phyloP scores from a whole-genome alignment of 2,113 vertebrate species.

The Falcunculus frontatus region DNA sequence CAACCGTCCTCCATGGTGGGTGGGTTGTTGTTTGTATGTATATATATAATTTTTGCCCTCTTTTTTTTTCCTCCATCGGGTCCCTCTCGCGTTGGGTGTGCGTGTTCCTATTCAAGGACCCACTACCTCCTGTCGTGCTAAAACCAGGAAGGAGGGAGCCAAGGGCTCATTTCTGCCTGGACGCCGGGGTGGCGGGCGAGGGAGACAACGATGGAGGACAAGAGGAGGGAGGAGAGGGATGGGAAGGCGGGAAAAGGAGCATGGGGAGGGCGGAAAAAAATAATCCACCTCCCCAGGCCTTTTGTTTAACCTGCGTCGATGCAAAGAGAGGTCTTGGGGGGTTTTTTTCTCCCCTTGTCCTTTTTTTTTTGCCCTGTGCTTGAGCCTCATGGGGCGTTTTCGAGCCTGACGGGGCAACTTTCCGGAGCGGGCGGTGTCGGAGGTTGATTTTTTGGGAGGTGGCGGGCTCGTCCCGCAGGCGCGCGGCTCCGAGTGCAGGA shows the following conservation, averaged over 20 bases:
- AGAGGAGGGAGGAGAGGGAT: background rate
- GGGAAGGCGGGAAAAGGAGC: background rate
- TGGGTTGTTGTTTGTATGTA: background rate
- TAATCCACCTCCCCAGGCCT: constrained; percentile 14
- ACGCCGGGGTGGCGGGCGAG: background rate
- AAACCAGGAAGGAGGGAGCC: constrained; percentile 37
- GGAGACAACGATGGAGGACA: background rate
- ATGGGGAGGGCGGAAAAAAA: background rate
- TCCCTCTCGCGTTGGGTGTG: background rate
- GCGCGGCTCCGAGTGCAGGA: constrained; percentile 49
- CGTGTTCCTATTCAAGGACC: constrained; percentile 20
- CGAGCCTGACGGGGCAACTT: background rate
- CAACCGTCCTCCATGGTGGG: background rate
- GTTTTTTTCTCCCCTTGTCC: background rate
- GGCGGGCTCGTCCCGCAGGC: background rate
- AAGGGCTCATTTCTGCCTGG: constrained; percentile 10
- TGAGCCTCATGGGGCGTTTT: background rate
- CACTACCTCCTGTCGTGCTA: background rate
- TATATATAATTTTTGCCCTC: background rate
- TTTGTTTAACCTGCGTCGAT: constrained; percentile 24
- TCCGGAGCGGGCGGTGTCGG: background rate
- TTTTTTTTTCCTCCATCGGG: background rate
- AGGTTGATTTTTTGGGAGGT: constrained; percentile 26
- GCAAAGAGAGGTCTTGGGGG: background rate
- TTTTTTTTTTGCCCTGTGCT: background rate